These are phyloP conservation scores for Drosophila suzukii DNA, from an alignment of 1,140 invertebrate genomes.

Conservation along the genomic window DNA sequence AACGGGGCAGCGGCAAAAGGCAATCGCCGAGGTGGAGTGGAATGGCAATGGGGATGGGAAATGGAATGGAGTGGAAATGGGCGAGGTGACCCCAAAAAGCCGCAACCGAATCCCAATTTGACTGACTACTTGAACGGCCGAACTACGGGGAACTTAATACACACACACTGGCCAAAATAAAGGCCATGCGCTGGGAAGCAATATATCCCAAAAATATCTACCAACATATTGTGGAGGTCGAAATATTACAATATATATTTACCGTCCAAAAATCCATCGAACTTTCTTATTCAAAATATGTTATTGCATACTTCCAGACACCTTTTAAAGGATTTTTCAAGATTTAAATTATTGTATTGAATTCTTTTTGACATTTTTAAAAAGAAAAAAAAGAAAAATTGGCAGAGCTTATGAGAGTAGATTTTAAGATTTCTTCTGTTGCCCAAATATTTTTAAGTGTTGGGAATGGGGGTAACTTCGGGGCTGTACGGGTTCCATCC, in stretches of 20 bases:
- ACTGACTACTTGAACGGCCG: conserved; percentile 15
- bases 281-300: too few species aligned
- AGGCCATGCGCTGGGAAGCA: too few species aligned
- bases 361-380: too few species aligned
- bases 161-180: neutral
- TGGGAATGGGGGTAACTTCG: neutral
- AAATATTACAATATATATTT: too few species aligned
- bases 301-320: too few species aligned
- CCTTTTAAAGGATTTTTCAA: too few species aligned
- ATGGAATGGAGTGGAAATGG: neutral
- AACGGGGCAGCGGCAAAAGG: conserved; percentile 35
- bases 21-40: conserved; percentile 3
- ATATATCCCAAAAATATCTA: too few species aligned
- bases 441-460: neutral
- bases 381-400: too few species aligned
- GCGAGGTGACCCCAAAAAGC: conserved; percentile 15
- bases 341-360: too few species aligned
- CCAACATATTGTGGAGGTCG: too few species aligned
- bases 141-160: neutral
- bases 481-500: neutral
- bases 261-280: too few species aligned
- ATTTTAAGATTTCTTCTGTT: neutral
- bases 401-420: too few species aligned
- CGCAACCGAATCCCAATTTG: conserved; percentile 17
- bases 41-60: neutral